phyloP scores from a whole-genome alignment of 2,888 invertebrate species.

The Drosophila nigricruria region DNA sequence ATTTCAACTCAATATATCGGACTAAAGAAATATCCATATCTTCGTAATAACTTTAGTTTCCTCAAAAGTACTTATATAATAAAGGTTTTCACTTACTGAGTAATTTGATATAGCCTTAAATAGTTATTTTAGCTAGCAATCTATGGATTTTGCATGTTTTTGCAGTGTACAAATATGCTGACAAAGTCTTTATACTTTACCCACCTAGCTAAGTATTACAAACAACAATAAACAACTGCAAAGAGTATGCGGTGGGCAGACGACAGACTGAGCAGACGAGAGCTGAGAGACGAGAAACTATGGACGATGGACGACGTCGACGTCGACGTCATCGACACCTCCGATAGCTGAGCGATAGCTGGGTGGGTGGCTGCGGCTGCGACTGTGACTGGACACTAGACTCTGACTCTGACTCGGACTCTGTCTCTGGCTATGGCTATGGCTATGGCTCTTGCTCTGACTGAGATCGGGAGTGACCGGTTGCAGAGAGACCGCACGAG shows the following conservation, averaged over 20 bases:
- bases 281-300: constrained; percentile 14
- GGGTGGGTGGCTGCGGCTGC: constrained; percentile 69
- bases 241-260: constrained; percentile 23
- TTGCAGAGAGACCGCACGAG: constrained; percentile 58
- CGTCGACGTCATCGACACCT: constrained; percentile 80
- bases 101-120: background rate
- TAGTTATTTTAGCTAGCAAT: background rate
- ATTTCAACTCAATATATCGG: too few species aligned
- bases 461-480: constrained; percentile 45
- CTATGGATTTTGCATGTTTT: background rate
- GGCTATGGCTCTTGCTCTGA: background rate
- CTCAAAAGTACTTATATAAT: background rate
- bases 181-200: constrained; percentile 37
- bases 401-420: constrained; percentile 3
- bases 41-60: background rate
- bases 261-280: constrained; percentile 8
- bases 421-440: background rate
- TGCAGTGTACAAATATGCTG: constrained; percentile 18
- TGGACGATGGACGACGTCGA: constrained; percentile 23
- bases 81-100: background rate
- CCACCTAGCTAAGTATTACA: constrained; percentile 42
- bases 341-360: constrained; percentile 73
- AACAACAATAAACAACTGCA: constrained; percentile 39
- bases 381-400: constrained; percentile 28
- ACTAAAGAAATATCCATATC: background rate